A percentile compares a stretch with the other conserved stretches of the same genome.
phyloP scores from a whole-genome alignment of 2,797 vertebrate species.

The Manis crassicaudata region DNA sequence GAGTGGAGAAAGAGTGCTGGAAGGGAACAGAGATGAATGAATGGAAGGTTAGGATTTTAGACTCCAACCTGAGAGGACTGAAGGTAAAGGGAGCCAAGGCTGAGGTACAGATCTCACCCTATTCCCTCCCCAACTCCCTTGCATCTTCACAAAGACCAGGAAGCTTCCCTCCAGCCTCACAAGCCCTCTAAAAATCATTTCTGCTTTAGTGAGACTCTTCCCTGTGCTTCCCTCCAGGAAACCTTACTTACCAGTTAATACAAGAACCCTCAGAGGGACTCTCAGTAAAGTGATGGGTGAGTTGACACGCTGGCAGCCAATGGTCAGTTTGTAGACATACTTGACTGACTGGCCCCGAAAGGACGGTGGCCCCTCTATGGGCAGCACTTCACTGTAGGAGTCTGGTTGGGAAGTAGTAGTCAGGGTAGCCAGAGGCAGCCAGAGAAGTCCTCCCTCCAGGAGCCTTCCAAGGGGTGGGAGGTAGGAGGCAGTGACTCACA shows the following conservation, averaged over 20 bases:
- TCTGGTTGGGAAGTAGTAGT: constrained; percentile 85
- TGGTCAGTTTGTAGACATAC: constrained; percentile 98
- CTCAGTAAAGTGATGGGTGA: constrained; percentile 98
- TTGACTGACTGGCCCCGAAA: constrained; percentile 98
- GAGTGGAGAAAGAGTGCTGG: background rate
- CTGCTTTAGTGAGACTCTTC: background rate
- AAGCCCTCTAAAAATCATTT: background rate
- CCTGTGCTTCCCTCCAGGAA: background rate
- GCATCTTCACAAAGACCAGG: background rate
- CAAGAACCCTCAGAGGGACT: constrained; percentile 96
- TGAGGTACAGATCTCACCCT: background rate
- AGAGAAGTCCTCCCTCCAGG: constrained; percentile 47
- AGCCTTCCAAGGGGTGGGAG: background rate
- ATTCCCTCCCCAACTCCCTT: background rate
- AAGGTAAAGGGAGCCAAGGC: background rate
- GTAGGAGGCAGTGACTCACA: constrained; percentile 87
- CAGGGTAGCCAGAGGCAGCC: background rate
- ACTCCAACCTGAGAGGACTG: background rate
- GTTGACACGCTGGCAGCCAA: constrained; percentile 98
- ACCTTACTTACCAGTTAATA: constrained; percentile 92
- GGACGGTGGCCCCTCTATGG: constrained; percentile 94
- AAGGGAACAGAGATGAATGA: background rate
- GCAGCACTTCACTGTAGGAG: constrained; percentile 95
- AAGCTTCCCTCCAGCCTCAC: background rate
- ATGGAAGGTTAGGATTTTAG: background rate